Evolutionary conservation across 1,140 invertebrate genomes (phyloP), one percentile per base, ranked within the genome.

Genomic region (Eulimnadia texana): DNA sequence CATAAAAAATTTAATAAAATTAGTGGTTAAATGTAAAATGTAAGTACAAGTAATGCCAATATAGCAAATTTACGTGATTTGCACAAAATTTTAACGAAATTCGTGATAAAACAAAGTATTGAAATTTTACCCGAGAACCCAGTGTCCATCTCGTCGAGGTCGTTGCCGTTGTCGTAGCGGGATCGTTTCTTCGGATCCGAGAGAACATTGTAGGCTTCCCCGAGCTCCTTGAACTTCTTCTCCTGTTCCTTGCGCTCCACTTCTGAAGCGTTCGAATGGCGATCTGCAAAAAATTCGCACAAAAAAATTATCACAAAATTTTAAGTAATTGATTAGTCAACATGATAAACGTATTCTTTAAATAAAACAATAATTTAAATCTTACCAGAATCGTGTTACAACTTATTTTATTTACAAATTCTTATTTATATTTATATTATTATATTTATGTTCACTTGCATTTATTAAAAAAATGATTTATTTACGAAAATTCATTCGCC

Each of bases 171-270:
- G 72, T 98, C 95, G 70, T 96, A 98, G 29, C 93, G 82, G 20
- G 82, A 79, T 66, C 90, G 83, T 73, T 98, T 97, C 66, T 89
- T 90, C 0, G 85, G 81, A 77, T 99, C 93, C 16, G 90, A 93
- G 28, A 99, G 78, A 64, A 98, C 83, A 54, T 88, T 89, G 72
- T 98, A 98, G 0, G 95, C 95, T 77, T 98, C 93, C 22, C 93
- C 92, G 20, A 98, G 81, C 74, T 98, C 94, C 74, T 99, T 98
- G 73, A 99, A 99, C 68, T 90, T 93, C 63, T 84, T 83, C 73
- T 98, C 93, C 72, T 96, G 90, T 68, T 92, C 88, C 67, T 86
- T 87, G 61, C 88, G 86, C 68, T 90, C 86, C 2, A 76, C 79
- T 56, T 89, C 84, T 1, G 85, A 80, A 25, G 90, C 91, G 75